phyloP scores from a whole-genome alignment of 1,140 invertebrate species.

The Probaryconus sp. region DNA sequence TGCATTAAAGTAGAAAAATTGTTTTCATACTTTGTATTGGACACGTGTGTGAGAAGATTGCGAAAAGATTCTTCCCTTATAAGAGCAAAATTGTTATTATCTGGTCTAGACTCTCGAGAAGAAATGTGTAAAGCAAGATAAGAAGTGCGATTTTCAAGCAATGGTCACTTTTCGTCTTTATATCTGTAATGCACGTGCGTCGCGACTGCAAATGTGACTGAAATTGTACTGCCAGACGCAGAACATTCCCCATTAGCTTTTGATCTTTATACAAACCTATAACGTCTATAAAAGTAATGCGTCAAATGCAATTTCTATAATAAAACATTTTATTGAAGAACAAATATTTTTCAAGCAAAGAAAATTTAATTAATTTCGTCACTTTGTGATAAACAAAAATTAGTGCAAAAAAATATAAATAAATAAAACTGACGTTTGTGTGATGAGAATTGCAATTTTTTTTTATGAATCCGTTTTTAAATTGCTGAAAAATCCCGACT shows the following conservation, averaged over 20 bases:
- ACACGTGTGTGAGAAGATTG: too few species aligned
- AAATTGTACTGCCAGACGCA: conserved; percentile 51
- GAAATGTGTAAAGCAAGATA: conserved; percentile 49
- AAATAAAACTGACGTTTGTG: too few species aligned
- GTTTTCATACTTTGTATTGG: background rate
- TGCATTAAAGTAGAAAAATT: too few species aligned
- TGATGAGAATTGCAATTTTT: too few species aligned
- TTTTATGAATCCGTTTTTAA: too few species aligned
- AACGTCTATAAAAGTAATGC: too few species aligned
- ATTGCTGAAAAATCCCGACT: conserved; percentile 17
- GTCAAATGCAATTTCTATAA: conserved; percentile 16
- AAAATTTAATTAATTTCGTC: too few species aligned
- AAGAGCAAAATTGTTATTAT: conserved; percentile 49
- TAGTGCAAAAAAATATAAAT: too few species aligned
- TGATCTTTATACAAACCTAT: conserved; percentile 20
- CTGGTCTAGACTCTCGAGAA: conserved; percentile 46
- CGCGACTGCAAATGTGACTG: conserved; percentile 17
- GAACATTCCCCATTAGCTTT: conserved; percentile 34
- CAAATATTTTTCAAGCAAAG: too few species aligned
- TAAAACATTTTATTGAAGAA: too few species aligned
- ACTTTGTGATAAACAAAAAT: too few species aligned
- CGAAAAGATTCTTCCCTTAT: conserved; percentile 24
- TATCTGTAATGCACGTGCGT: conserved; percentile 21
- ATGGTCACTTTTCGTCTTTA: conserved; percentile 63
- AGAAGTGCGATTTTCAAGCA: conserved; percentile 56